Percentiles rank a stretch among this genome's conserved stretches.
Conservation (phyloP, 2,113 vertebrate species). For the Myotis davidii region DNA sequence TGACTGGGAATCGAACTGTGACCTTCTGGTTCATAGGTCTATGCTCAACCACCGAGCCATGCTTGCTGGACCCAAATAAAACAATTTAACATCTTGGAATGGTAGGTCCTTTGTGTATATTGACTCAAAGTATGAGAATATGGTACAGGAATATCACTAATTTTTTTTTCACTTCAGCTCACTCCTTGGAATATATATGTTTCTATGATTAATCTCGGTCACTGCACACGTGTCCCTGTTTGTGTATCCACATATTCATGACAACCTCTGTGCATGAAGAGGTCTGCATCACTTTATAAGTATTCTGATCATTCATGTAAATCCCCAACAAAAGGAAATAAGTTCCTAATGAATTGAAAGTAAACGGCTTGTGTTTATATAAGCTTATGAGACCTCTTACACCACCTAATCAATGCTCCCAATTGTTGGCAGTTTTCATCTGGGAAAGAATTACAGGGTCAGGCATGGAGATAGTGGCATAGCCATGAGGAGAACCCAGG, state of each 20-base stretch:
- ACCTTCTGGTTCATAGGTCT: no score
- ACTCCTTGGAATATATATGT: not conserved
- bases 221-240: not conserved
- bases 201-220: not conserved
- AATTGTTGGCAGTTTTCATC: not conserved
- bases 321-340: not conserved
- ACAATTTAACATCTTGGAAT: not conserved
- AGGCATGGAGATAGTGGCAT: not conserved
- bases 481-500: not conserved
- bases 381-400: not conserved
- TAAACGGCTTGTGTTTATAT: not conserved
- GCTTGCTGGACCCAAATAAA: not conserved
- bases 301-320: slow-evolving; percentile 1
- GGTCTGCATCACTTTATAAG: not conserved
- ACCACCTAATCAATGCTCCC: not conserved
- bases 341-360: slow-evolving; percentile 4
- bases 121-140: not conserved
- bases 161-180: not conserved
- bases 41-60: no score
- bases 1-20: no score
- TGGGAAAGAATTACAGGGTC: not conserved
- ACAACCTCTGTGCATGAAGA: not conserved
- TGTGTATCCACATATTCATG: not conserved
- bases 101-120: not conserved
- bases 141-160: not conserved